These are phyloP conservation scores for Pelecanus crispus DNA, from an alignment of 2,113 vertebrate species.

Conservation along the genomic window DNA sequence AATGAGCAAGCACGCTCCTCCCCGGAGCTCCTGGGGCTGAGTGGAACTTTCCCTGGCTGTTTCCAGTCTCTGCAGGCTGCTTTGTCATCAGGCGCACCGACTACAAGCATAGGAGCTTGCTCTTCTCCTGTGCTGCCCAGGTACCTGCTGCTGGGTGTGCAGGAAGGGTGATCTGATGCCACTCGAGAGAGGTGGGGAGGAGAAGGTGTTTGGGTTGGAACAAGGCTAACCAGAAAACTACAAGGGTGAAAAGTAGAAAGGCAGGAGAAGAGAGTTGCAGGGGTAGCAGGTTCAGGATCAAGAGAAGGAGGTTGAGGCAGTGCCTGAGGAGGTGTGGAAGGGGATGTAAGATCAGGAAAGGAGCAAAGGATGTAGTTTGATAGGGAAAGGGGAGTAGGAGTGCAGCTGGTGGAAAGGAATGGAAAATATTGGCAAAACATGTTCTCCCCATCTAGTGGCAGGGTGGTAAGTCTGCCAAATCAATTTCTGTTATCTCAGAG, in stretches of 20 bases:
- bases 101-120: fast-evolving
- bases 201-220: background rate
- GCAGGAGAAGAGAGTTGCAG: background rate
- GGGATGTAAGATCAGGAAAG: background rate
- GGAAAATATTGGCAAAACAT: background rate
- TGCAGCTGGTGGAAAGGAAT: background rate
- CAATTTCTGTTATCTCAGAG: background rate
- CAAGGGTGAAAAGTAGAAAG: background rate
- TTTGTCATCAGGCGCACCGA: background rate
- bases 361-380: fast-evolving
- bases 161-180: background rate
- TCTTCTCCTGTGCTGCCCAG: background rate
- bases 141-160: background rate
- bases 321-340: background rate
- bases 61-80: background rate
- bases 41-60: background rate
- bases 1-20: background rate
- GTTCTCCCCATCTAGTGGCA: background rate
- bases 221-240: background rate
- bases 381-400: background rate
- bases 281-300: background rate
- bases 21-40: background rate
- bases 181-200: background rate
- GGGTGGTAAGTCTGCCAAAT: background rate
- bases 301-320: background rate